phyloP scores from a whole-genome alignment of 2,113 vertebrate genomes.

The Gorsachius goisagi region DNA sequence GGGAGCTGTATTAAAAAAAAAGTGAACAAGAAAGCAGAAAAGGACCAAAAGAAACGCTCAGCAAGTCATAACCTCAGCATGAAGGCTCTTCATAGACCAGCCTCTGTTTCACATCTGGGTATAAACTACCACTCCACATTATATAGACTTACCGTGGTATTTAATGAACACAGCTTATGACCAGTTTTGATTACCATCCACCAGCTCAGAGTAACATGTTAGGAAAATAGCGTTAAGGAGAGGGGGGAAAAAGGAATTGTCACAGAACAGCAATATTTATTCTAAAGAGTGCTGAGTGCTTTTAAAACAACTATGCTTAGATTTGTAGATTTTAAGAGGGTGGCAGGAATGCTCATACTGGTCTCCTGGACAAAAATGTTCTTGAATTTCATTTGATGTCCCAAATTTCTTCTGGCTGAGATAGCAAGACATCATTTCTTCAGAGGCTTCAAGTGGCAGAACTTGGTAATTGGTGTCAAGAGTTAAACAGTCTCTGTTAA shows the following conservation, averaged over 20 bases:
- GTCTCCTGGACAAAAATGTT: background rate
- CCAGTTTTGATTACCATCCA: background rate
- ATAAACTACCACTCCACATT: background rate
- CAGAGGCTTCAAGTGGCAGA: background rate
- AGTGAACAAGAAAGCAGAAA: background rate
- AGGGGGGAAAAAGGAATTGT: background rate
- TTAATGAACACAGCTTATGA: background rate
- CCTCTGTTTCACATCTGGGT: background rate
- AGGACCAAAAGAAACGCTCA: background rate
- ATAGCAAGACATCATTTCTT: background rate
- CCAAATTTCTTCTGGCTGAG: background rate
- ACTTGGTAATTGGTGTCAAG: background rate
- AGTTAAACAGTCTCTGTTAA: background rate
- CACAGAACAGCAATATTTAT: background rate
- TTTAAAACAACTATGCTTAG: background rate
- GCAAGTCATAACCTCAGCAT: background rate
- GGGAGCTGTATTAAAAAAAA: background rate
- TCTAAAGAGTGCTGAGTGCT: background rate
- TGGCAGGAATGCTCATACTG: background rate
- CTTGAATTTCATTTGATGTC: background rate
- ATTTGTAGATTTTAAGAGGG: background rate
- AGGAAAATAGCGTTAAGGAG: background rate
- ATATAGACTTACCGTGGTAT: background rate
- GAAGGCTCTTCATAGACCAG: background rate
- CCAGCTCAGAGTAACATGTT: background rate